phyloP scores from a whole-genome alignment of 1,140 invertebrate genomes.

The Eriosoma lanigerum region DNA sequence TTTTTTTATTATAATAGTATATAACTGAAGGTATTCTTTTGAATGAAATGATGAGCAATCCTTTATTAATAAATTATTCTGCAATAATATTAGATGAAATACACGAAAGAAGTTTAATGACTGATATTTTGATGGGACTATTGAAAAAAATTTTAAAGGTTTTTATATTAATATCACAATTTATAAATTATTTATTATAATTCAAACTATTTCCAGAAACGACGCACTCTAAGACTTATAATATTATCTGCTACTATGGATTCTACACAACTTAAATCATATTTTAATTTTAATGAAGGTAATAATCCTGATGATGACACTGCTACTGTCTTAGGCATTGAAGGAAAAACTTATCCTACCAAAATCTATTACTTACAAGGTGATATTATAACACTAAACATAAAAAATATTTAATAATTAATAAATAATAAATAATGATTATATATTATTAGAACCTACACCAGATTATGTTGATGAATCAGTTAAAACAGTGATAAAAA shows the following conservation, averaged over 20 bases:
- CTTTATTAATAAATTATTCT: conserved; percentile 83
- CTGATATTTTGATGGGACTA: conserved; percentile 91
- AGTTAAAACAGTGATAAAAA: conserved; percentile 85
- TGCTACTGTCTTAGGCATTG: conserved; percentile 81
- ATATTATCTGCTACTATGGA: conserved; percentile 95
- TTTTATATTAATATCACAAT: conserved; percentile 54
- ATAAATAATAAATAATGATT: not conserved
- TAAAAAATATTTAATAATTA: no score
- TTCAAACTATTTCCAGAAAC: conserved; percentile 66
- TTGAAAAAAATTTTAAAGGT: conserved; percentile 88
- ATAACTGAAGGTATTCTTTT: conserved; percentile 95
- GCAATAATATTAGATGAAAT: conserved; percentile 95
- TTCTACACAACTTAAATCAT: conserved; percentile 81
- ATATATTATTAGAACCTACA: conserved; percentile 70
- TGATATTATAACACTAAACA: conserved; percentile 55
- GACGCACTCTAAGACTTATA: conserved; percentile 80
- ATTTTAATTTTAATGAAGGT: conserved; percentile 78
- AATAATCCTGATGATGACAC: conserved; percentile 66
- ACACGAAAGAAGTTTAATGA: conserved; percentile 89
- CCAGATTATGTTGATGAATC: conserved; percentile 87
- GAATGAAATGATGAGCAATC: conserved; percentile 92
- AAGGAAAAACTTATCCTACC: conserved; percentile 87
- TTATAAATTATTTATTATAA: not conserved
- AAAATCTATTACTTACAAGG: conserved; percentile 80
- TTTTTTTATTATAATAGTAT: conserved; percentile 64